A percentile compares a stretch with the other conserved stretches of the same genome.
phyloP scores from a whole-genome alignment of 37 sponge, comb jelly and placozoan species.

The Beroe ovata region DNA sequence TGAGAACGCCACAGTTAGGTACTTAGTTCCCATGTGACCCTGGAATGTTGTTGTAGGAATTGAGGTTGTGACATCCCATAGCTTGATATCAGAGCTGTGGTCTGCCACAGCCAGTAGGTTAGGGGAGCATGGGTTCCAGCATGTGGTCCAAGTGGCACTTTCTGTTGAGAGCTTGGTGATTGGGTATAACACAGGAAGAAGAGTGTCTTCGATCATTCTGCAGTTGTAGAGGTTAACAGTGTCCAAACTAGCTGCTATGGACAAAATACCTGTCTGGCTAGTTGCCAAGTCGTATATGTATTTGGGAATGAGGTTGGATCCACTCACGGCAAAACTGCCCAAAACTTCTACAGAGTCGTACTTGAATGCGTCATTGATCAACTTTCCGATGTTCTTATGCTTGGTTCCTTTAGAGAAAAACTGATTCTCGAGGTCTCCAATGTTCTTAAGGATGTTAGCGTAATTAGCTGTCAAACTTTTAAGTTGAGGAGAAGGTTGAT shows the following conservation, averaged over 20 bases:
- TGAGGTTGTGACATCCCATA: slow-evolving; percentile 25
- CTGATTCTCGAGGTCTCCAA: slow-evolving; percentile 11
- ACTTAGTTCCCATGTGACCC: slow-evolving; percentile 8
- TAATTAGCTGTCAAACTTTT: not conserved
- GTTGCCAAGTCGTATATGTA: slow-evolving; percentile 6
- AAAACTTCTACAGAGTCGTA: slow-evolving; percentile 32
- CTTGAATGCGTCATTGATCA: slow-evolving; percentile 16
- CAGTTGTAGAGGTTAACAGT: slow-evolving; percentile 33
- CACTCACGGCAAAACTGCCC: not conserved
- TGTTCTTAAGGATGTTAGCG: slow-evolving; percentile 14
- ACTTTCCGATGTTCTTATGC: not conserved
- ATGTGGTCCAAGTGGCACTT: not conserved
- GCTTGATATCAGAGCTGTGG: slow-evolving; percentile 1
- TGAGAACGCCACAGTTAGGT: not conserved
- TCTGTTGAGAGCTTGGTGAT: not conserved
- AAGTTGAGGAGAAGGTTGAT: too few species aligned
- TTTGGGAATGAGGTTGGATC: not conserved
- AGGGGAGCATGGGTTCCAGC: slow-evolving; percentile 10
- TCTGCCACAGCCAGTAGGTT: slow-evolving; percentile 34
- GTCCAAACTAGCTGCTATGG: not conserved
- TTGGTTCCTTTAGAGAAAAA: not conserved
- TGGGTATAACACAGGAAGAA: not conserved
- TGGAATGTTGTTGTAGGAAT: not conserved
- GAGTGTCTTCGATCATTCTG: not conserved
- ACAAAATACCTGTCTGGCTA: not conserved